Conservation (phyloP, 2,113 vertebrate genomes). For the Misgurnus anguillicaudatus region DNA sequence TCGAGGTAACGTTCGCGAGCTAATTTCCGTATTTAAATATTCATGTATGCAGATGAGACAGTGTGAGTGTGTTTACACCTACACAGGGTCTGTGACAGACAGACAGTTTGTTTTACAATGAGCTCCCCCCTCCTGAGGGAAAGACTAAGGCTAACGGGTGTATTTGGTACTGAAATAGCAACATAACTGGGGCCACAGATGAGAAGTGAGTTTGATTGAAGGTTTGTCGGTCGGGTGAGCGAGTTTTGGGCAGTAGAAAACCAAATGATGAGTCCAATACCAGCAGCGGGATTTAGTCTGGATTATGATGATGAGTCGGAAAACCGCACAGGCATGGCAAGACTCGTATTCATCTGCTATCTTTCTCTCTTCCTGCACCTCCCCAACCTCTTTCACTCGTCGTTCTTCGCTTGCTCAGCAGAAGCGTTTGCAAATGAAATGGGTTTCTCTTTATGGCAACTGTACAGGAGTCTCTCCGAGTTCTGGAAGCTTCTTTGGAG, state of each 20-base stretch:
- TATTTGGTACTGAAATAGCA: constrained; percentile 66
- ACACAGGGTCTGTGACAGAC: constrained; percentile 63
- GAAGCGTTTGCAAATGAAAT: constrained; percentile 46
- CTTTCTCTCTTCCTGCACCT: constrained; percentile 39
- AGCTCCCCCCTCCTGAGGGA: constrained; percentile 59
- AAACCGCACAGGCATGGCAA: constrained; percentile 54
- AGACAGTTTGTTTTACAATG: constrained; percentile 71
- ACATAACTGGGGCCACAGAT: constrained; percentile 54
- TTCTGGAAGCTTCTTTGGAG: constrained; percentile 25
- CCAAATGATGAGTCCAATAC: constrained; percentile 59
- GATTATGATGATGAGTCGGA: constrained; percentile 60
- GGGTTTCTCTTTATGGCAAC: constrained; percentile 32
- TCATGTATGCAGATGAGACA: constrained; percentile 63
- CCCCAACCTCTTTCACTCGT: constrained; percentile 49
- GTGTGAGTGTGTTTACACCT: constrained; percentile 61
- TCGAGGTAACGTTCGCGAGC: constrained; percentile 49
- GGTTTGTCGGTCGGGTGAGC: constrained; percentile 43
- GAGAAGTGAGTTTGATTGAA: constrained; percentile 59
- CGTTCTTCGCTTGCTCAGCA: constrained; percentile 37
- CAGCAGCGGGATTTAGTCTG: constrained; percentile 53
- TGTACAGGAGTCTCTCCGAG: constrained; percentile 24
- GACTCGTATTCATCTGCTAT: constrained; percentile 24
- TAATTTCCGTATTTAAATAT: constrained; percentile 64
- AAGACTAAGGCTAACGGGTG: constrained; percentile 57
- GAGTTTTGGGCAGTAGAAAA: constrained; percentile 16